These are phyloP conservation scores for Sus scrofa DNA, from an alignment of 2,113 vertebrate species.

Conservation along the genomic window T2T-Sscrofa CM000817.6:26749001-26749500, in stretches of 20 bases:
- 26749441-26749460: not conserved
- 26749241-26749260: not conserved
- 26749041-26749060: not conserved
- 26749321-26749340: not conserved
- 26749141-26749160: slow-evolving; percentile 48
- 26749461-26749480: slow-evolving; percentile 47
- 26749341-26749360: not conserved
- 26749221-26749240: slow-evolving; percentile 31
- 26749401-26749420: not conserved
- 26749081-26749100: not conserved
- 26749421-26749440: not conserved
- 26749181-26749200: slow-evolving; percentile 42
- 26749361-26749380: not conserved
- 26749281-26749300: not conserved
- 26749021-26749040: not conserved
- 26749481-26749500: not conserved
- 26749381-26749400: not conserved
- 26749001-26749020: not conserved
- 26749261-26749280: not conserved
- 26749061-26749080: not conserved
- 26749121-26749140: not conserved
- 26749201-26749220: not conserved
- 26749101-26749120: slow-evolving; percentile 22
- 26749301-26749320: not conserved
- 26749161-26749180: slow-evolving; percentile 2